phyloP scores from a whole-genome alignment of 2,797 vertebrate species.

The Myotis pilosus region DNA sequence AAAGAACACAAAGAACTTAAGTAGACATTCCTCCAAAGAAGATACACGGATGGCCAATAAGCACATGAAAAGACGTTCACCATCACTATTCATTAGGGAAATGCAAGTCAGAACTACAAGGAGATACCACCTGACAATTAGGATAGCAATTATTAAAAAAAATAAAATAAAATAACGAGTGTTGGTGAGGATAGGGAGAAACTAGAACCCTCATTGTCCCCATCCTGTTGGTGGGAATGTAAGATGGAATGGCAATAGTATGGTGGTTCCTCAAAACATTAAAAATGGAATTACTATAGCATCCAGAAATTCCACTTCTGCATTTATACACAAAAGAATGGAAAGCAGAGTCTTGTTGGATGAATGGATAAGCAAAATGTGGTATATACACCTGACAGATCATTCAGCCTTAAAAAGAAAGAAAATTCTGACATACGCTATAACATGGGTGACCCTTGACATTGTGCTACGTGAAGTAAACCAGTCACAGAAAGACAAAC shows the following conservation, averaged over 20 bases:
- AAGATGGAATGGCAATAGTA: background rate
- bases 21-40: background rate
- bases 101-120: background rate
- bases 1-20: background rate
- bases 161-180: background rate
- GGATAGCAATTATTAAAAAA: background rate
- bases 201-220: background rate
- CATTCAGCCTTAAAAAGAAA: background rate
- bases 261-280: background rate
- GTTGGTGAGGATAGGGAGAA: background rate
- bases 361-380: background rate
- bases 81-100: background rate
- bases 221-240: background rate
- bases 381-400: background rate
- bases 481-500: background rate
- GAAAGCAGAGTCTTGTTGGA: background rate
- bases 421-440: background rate
- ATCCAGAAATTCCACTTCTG: background rate
- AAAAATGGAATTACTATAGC: background rate
- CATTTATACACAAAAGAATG: background rate
- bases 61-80: background rate
- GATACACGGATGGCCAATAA: background rate
- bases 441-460: background rate
- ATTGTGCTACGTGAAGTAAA: background rate
- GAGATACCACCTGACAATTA: background rate